Conservation (phyloP, 2,888 invertebrate species). For the Nymphalis urticae region DNA sequence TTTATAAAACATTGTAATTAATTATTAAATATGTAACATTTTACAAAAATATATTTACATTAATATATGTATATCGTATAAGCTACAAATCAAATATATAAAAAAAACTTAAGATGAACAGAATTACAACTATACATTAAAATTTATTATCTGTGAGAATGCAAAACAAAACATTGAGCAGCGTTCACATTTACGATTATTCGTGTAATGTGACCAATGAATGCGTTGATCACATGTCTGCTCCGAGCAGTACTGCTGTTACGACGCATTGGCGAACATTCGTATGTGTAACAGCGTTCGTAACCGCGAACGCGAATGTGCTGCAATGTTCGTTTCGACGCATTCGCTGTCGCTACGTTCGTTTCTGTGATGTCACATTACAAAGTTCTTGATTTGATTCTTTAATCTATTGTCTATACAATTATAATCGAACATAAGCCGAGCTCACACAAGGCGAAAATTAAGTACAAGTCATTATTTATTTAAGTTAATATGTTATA, state of each 20-base stretch:
- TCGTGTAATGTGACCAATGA: neutral
- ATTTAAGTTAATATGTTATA: neutral
- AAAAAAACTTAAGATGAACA: constrained; percentile 30
- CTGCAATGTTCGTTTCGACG: no score
- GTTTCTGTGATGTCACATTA: no score
- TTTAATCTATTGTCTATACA: constrained; percentile 5
- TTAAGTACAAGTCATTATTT: constrained; percentile 5
- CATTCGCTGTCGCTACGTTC: no score
- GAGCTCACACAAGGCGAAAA: constrained; percentile 6
- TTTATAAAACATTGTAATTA: constrained; percentile 76
- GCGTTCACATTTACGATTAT: neutral
- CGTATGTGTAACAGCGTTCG: no score
- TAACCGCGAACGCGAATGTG: no score
- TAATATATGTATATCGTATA: constrained; percentile 52
- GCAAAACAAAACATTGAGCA: constrained; percentile 2
- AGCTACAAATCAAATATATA: constrained; percentile 37
- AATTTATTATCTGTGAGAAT: constrained; percentile 26
- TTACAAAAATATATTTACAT: constrained; percentile 82
- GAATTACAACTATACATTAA: constrained; percentile 25
- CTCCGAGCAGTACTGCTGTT: no score
- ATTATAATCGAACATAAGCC: constrained; percentile 7
- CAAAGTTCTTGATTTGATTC: no score
- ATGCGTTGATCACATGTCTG: no score
- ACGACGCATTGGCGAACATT: no score
- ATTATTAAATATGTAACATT: constrained; percentile 76